Conservation (phyloP, 2,797 vertebrate genomes). For the Pristis pectinata region DNA sequence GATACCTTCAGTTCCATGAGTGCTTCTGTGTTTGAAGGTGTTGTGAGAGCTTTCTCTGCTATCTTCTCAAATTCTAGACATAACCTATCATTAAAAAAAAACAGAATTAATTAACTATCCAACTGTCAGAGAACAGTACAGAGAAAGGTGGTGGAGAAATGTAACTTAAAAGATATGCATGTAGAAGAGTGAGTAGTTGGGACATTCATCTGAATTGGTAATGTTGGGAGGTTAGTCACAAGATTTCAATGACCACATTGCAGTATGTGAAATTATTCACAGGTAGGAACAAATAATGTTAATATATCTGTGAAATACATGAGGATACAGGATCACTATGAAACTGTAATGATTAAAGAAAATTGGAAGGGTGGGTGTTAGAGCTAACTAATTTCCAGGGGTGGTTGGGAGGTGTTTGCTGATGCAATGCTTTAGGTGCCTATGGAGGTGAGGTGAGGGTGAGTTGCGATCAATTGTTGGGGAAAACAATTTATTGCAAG, state of each 20-base stretch:
- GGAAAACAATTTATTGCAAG: too few species aligned
- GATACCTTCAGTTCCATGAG: constrained; percentile 78
- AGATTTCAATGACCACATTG: background rate
- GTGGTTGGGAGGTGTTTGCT: background rate
- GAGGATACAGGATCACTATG: background rate
- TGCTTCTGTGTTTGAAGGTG: constrained; percentile 69
- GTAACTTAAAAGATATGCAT: background rate
- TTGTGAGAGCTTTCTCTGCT: constrained; percentile 69
- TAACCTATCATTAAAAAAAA: constrained; percentile 58
- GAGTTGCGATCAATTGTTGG: background rate
- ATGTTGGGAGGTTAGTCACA: background rate
- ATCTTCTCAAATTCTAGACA: constrained; percentile 75
- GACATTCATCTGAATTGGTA: background rate
- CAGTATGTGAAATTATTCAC: background rate
- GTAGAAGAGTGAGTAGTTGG: background rate
- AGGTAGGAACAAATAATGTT: too few species aligned
- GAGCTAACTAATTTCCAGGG: background rate
- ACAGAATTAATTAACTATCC: background rate
- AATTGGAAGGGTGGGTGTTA: background rate
- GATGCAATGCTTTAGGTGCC: background rate
- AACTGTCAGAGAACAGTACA: background rate
- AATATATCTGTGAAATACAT: background rate
- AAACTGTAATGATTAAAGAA: background rate
- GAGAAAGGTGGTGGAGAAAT: background rate
- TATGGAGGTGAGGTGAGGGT: background rate